Conservation (phyloP, 2,113 vertebrate genomes). For the Acanthisitta chloris region DNA sequence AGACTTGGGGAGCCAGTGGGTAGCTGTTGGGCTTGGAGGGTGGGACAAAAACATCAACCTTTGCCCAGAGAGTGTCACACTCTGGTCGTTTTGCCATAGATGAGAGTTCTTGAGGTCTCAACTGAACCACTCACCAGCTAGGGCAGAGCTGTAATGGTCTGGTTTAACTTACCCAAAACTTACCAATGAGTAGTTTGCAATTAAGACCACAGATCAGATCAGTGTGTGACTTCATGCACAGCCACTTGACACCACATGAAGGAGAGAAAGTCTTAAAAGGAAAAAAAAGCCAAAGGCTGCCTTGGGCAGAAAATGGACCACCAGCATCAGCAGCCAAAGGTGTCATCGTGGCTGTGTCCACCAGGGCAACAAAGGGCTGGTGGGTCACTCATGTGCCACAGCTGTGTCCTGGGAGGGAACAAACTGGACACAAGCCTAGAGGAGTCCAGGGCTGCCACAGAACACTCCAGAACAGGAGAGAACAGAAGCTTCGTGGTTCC, state of each 20-base stretch:
- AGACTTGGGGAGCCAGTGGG: not conserved
- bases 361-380: not conserved
- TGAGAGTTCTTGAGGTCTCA: not conserved
- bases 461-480: too few relatives aligned
- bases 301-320: accelerated
- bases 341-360: accelerated
- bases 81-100: accelerated
- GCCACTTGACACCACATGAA: accelerated
- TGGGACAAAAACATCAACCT: not conserved
- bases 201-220: not conserved
- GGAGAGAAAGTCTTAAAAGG: not conserved
- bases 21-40: accelerated
- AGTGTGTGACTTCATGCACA: accelerated
- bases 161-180: not conserved
- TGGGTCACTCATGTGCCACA: not conserved
- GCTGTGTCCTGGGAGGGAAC: accelerated
- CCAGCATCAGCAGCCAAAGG: not conserved
- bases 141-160: not conserved
- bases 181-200: not conserved
- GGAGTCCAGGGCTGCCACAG: not conserved
- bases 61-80: not conserved
- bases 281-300: not conserved
- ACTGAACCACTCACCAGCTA: not conserved
- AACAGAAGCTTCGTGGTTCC: not conserved
- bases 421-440: accelerated